Conservation (phyloP, 1,140 invertebrate genomes). For the Ruditapes philippinarum region DNA sequence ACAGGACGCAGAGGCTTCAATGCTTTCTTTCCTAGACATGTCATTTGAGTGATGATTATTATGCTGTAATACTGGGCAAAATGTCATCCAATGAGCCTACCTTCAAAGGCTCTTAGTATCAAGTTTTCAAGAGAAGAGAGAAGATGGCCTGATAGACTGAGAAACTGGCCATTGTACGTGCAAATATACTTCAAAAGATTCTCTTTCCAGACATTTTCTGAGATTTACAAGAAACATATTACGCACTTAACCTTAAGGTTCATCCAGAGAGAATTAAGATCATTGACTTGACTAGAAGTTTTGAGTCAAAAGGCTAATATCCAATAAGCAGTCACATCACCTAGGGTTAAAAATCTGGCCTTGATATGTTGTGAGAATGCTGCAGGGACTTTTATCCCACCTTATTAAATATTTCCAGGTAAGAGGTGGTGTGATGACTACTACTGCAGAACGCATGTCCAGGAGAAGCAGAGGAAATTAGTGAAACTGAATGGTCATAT, state of each 20-base stretch:
- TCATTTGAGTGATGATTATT: no score
- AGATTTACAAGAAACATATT: background rate
- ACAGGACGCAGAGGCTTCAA: no score
- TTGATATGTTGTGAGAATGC: slow-evolving; percentile 49
- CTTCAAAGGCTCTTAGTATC: background rate
- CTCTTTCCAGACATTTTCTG: background rate
- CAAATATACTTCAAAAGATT: background rate
- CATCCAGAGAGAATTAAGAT: slow-evolving; percentile 56
- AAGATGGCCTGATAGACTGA: background rate
- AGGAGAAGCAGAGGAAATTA: slow-evolving; percentile 1
- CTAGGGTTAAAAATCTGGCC: slow-evolving; percentile 8
- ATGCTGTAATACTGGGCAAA: background rate
- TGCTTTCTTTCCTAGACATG: background rate
- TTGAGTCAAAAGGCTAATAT: background rate
- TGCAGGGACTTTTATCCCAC: background rate
- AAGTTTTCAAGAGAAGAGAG: background rate
- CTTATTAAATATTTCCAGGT: slow-evolving; percentile 40
- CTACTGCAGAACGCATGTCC: slow-evolving; percentile 2
- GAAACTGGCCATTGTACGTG: background rate
- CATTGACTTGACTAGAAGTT: slow-evolving; percentile 56
- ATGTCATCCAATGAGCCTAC: background rate
- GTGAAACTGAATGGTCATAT: slow-evolving; percentile 25
- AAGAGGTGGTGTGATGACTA: slow-evolving; percentile 13
- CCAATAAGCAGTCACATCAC: slow-evolving; percentile 19
- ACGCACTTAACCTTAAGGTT: background rate